phyloP scores from a whole-genome alignment of 2,797 vertebrate species.

The Leuciscus waleckii region DNA sequence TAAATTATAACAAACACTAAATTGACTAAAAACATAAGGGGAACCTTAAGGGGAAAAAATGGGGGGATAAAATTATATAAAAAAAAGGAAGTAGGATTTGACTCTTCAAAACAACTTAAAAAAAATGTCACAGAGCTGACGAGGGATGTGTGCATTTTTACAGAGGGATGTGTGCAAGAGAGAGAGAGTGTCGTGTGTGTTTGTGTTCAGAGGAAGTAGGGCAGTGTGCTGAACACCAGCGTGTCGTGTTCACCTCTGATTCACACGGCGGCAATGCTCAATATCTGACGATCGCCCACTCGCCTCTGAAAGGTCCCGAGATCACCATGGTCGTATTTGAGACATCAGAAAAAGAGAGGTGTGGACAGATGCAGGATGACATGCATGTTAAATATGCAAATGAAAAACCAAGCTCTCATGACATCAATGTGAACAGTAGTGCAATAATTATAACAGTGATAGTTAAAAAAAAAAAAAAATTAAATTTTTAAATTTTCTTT shows the following conservation, averaged over 20 bases:
- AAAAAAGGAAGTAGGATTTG: not conserved
- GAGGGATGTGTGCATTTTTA: not conserved
- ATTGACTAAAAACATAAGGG: not conserved
- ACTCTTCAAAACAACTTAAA: not conserved
- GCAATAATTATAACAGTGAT: not conserved
- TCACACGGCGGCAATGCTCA: not conserved
- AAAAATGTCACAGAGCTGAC: not conserved
- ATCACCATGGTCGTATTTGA: not conserved
- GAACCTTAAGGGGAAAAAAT: not conserved
- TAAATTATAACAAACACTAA: not conserved
- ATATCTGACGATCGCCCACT: constrained; percentile 5
- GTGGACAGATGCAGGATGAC: constrained; percentile 8
- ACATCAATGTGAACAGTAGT: not conserved
- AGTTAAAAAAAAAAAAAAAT: too few species aligned
- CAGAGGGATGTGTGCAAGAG: constrained; percentile 4
- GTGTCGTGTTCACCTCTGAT: constrained; percentile 20
- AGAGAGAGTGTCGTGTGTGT: not conserved
- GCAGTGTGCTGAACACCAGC: not conserved
- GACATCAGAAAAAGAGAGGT: not conserved
- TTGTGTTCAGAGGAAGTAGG: constrained; percentile 24
- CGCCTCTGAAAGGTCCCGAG: not conserved
- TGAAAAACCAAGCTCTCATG: not conserved
- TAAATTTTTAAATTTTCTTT: too few species aligned
- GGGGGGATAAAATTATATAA: not conserved
- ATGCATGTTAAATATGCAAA: not conserved